phyloP scores from a whole-genome alignment of 2,113 vertebrate species.

The Coreoperca whiteheadi region DNA sequence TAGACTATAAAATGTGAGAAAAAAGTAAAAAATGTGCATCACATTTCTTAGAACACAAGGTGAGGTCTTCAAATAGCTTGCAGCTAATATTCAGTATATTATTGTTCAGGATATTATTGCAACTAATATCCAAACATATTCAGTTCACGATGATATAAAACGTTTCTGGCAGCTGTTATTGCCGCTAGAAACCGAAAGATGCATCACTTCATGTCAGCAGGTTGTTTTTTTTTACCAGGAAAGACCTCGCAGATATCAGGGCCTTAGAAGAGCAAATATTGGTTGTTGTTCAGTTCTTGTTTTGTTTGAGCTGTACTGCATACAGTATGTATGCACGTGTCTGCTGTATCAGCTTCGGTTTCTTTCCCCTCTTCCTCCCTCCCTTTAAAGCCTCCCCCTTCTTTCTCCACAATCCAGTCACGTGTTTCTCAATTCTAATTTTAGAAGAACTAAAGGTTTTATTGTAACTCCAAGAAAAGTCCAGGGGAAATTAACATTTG shows the following conservation, averaged over 20 bases:
- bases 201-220: neutral
- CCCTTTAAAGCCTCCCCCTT: slow-evolving; percentile 5
- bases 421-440: slow-evolving; percentile 50
- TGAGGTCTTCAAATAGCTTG: neutral
- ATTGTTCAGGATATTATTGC: too few species aligned
- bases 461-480: slow-evolving; percentile 66
- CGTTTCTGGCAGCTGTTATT: slow-evolving; percentile 2
- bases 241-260: too few species aligned
- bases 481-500: slow-evolving; percentile 48
- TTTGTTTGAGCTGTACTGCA: neutral
- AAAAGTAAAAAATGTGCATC: neutral
- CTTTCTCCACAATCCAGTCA: slow-evolving; percentile 25
- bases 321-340: neutral
- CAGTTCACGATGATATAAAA: neutral
- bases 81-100: neutral
- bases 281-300: neutral
- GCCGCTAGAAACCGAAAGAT: neutral
- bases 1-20: neutral
- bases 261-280: neutral
- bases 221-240: neutral
- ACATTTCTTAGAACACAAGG: neutral
- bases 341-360: neutral
- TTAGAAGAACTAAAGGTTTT: slow-evolving; percentile 61
- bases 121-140: neutral
- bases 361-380: slow-evolving; percentile 9